phyloP scores from a whole-genome alignment of 1,140 invertebrate species.

The Drosophila novamexicana region DNA sequence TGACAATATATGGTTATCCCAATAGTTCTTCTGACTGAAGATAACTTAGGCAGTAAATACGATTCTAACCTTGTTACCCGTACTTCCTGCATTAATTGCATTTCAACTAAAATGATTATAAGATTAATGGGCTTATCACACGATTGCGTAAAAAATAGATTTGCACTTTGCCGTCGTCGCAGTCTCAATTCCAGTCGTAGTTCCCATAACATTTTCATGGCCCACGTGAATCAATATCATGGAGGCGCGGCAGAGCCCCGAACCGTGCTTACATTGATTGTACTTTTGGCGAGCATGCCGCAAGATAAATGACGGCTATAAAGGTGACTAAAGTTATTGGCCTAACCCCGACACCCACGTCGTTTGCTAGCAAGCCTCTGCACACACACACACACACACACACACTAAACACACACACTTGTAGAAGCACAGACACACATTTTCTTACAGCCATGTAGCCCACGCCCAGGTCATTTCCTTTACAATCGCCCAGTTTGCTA shows the following conservation, averaged over 20 bases:
- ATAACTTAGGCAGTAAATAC: too few relatives aligned
- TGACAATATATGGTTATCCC: too few relatives aligned
- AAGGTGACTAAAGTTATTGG: slow-evolving; percentile 55
- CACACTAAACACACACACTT: background rate
- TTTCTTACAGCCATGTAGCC: slow-evolving; percentile 26
- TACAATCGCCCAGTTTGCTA: slow-evolving; percentile 61
- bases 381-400: slow-evolving; percentile 15
- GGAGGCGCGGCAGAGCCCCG: slow-evolving; percentile 23
- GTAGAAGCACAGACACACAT: background rate
- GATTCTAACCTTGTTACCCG: too few relatives aligned
- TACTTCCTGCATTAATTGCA: background rate
- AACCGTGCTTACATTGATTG: slow-evolving; percentile 63
- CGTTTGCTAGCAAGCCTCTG: slow-evolving; percentile 9
- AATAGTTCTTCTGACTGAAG: too few relatives aligned
- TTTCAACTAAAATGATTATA: slow-evolving; percentile 40
- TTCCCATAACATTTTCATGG: slow-evolving; percentile 7
- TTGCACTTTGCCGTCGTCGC: background rate
- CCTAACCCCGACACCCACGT: slow-evolving; percentile 29
- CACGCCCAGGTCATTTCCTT: slow-evolving; percentile 71
- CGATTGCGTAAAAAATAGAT: slow-evolving; percentile 13
- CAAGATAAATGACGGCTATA: slow-evolving; percentile 64
- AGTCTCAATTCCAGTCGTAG: background rate
- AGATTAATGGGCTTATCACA: slow-evolving; percentile 47
- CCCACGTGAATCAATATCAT: slow-evolving; percentile 64
- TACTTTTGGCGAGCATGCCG: slow-evolving; percentile 36